These are phyloP conservation scores for Eptesicus fuscus DNA, from an alignment of 2,113 vertebrate genomes.

Conservation along the genomic window DNA sequence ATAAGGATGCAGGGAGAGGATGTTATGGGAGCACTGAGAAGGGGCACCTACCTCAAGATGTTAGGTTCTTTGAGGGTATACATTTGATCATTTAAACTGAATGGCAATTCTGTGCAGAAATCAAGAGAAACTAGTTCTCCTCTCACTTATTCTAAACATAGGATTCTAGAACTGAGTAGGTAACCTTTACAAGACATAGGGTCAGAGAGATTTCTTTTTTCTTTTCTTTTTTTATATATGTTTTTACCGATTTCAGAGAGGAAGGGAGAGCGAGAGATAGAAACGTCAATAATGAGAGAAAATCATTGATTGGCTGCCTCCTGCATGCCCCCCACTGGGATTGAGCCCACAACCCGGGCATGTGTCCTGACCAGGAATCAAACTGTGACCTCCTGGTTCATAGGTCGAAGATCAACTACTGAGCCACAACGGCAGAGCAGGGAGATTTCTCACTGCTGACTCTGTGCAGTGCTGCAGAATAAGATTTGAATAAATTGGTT, in stretches of 20 bases:
- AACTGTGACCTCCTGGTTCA: no score
- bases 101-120: not conserved
- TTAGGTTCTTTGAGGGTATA: not conserved
- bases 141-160: not conserved
- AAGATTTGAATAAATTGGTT: conserved; percentile 24
- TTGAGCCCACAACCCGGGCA: no score
- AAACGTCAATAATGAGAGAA: no score
- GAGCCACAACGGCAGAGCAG: no score
- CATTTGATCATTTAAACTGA: not conserved
- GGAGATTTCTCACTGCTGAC: not conserved
- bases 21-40: not conserved
- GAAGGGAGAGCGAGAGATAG: no score
- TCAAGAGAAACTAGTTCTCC: not conserved
- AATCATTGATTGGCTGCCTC: no score
- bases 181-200: not conserved
- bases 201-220: not conserved
- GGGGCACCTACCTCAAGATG: not conserved
- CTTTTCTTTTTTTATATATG: no score
- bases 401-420: no score
- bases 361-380: no score
- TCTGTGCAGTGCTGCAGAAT: not conserved
- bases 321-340: no score
- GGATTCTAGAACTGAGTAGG: not conserved
- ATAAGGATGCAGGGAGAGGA: not conserved
- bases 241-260: no score